These are phyloP conservation scores for Protomyctophum bolini DNA, from an alignment of 2,113 vertebrate genomes.

Conservation along the genomic window DNA sequence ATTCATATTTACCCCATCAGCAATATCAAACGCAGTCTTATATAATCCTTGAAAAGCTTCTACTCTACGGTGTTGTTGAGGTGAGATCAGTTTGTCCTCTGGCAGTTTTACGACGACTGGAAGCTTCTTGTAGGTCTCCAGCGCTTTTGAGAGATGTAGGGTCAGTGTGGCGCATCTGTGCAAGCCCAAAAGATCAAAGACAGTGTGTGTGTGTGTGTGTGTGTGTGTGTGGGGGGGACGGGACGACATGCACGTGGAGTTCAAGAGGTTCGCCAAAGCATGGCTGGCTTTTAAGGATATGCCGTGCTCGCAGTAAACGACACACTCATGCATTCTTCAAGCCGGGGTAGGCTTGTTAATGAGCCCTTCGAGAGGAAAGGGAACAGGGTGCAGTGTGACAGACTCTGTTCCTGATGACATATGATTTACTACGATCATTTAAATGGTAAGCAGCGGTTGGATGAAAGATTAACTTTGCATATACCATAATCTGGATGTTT, in stretches of 20 bases:
- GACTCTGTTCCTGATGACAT: not conserved
- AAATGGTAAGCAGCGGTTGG: not conserved
- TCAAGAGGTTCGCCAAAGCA: constrained; percentile 5
- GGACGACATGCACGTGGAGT: not conserved
- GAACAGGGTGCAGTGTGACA: constrained; percentile 9
- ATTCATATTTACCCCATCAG: constrained; percentile 36
- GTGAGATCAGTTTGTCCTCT: constrained; percentile 9
- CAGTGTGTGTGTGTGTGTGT: constrained; percentile 28
- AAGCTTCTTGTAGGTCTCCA: constrained; percentile 24
- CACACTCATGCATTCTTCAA: constrained; percentile 34
- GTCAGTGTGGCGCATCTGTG: constrained; percentile 11
- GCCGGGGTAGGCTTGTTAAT: not conserved
- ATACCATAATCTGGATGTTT: constrained; percentile 1
- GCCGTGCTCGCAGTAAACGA: constrained; percentile 54
- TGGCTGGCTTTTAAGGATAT: constrained; percentile 50
- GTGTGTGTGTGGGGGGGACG: constrained; percentile 30
- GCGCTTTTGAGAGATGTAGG: constrained; percentile 19
- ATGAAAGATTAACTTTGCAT: not conserved
- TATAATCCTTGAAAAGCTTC: constrained; percentile 36
- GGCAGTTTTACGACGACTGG: not conserved
- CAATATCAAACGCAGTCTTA: constrained; percentile 40
- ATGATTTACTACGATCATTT: not conserved
- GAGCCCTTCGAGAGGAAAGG: constrained; percentile 30
- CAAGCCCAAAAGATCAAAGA: constrained; percentile 37
- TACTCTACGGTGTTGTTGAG: constrained; percentile 15